Percentiles rank a stretch among this genome's conserved stretches.
These are phyloP conservation scores for Peromyscus eremicus DNA, from an alignment of 2,797 vertebrate genomes.

Conservation along the genomic window DNA sequence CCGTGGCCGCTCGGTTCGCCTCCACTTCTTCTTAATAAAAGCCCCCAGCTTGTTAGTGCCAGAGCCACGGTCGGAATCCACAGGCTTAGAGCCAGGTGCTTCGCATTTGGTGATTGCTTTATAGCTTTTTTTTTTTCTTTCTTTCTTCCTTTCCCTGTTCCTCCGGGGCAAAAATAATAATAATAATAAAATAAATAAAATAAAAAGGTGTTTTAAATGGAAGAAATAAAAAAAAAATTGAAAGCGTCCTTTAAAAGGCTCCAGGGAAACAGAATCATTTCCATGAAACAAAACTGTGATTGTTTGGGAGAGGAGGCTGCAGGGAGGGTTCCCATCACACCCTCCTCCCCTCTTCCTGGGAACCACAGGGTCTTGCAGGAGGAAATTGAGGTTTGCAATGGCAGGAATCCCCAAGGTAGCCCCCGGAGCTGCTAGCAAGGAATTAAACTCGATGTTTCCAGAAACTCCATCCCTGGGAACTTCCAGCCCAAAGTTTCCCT, in stretches of 20 bases:
- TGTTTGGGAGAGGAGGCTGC: conserved; percentile 67
- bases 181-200: background rate
- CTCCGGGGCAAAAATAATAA: conserved; percentile 26
- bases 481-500: conserved; percentile 54
- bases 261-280: conserved; percentile 71
- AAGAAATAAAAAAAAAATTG: conserved; percentile 71
- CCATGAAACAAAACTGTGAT: conserved; percentile 74
- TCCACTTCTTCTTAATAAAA: conserved; percentile 32
- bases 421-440: background rate
- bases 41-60: background rate
- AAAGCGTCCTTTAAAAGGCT: conserved; percentile 77
- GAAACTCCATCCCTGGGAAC: conserved; percentile 63
- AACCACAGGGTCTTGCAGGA: background rate
- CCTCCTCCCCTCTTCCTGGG: background rate
- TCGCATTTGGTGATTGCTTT: conserved; percentile 68
- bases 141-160: background rate
- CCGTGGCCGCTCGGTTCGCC: background rate
- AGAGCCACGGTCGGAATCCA: conserved; percentile 14
- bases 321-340: background rate
- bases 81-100: conserved; percentile 64
- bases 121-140: conserved; percentile 46
- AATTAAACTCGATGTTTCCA: conserved; percentile 40
- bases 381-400: background rate
- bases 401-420: background rate
- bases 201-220: conserved; percentile 76